Evolutionary conservation across 2,888 invertebrate species (phyloP).

Genomic region (Epistrophe grossulariae): DNA sequence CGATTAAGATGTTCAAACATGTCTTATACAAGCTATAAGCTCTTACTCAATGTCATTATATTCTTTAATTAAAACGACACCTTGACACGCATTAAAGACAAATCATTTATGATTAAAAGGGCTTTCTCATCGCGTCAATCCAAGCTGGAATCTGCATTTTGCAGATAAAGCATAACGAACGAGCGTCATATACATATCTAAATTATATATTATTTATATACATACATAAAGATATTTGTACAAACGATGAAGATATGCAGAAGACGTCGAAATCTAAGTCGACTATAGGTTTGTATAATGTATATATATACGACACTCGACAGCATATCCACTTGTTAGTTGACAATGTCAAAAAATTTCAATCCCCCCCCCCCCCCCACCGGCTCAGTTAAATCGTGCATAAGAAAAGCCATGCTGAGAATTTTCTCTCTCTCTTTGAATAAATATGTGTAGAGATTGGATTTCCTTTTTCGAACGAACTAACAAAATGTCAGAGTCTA

Average conservation of each 20-base stretch:
- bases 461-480: slow-evolving; percentile 28
- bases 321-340: slow-evolving; percentile 57
- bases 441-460: slow-evolving; percentile 11
- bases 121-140: slow-evolving; percentile 6
- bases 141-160: slow-evolving; percentile 29
- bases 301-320: slow-evolving; percentile 12
- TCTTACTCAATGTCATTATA: neutral
- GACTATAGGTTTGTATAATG: neutral
- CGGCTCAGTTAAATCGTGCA: slow-evolving; percentile 60
- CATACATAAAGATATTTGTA: neutral
- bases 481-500: slow-evolving; percentile 51
- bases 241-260: neutral
- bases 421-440: neutral
- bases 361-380: slow-evolving; percentile 52
- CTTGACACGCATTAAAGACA: slow-evolving; percentile 18
- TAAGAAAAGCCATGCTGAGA: slow-evolving; percentile 14
- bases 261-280: slow-evolving; percentile 11
- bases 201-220: neutral
- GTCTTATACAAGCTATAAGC: no score
- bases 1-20: neutral
- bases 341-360: slow-evolving; percentile 60
- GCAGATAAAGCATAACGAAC: slow-evolving; percentile 35
- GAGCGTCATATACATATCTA: neutral
- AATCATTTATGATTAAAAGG: slow-evolving; percentile 4
- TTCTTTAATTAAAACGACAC: slow-evolving; percentile 35